Percentiles rank a stretch among this genome's conserved stretches.
These are phyloP conservation scores for Agraylea sexmaculata DNA, from an alignment of 1,140 invertebrate genomes.

Conservation along the genomic window DNA sequence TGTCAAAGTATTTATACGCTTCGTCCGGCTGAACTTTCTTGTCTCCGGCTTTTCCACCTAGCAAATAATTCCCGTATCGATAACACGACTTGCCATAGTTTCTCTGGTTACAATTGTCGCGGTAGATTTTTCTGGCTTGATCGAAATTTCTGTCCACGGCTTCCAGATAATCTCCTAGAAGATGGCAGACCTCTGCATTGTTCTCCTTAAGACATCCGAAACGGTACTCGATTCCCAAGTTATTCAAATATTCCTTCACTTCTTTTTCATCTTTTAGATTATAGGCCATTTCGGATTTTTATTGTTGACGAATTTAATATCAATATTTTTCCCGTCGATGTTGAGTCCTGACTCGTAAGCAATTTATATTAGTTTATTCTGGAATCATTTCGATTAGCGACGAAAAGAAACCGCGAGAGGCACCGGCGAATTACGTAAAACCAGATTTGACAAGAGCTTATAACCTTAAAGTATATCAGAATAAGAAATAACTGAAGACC, in stretches of 20 bases:
- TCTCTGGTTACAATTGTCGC: conserved; percentile 74
- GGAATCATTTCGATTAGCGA: no score
- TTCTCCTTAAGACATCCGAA: conserved; percentile 67
- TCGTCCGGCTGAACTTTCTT: conserved; percentile 39
- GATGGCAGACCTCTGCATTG: conserved; percentile 68
- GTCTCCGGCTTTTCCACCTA: conserved; percentile 47
- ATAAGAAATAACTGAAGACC: no score
- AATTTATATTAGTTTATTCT: no score
- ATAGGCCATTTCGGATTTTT: no score
- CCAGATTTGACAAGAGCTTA: no score
- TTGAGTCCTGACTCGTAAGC: no score
- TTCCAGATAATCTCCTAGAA: conserved; percentile 80
- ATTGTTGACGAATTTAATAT: no score
- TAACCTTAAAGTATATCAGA: no score
- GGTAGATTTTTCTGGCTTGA: conserved; percentile 66
- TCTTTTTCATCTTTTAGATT: conserved; percentile 77
- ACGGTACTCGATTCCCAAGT: conserved; percentile 81
- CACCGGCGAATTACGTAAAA: no score
- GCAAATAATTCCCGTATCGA: conserved; percentile 64
- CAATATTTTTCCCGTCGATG: no score
- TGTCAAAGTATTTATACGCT: conserved; percentile 62
- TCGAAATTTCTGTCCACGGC: conserved; percentile 65
- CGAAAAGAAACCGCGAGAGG: no score
- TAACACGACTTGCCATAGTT: conserved; percentile 72
- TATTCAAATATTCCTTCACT: conserved; percentile 76